Evolutionary conservation across 2,113 vertebrate genomes (phyloP).

Genomic region (Oriolus oriolus): DNA sequence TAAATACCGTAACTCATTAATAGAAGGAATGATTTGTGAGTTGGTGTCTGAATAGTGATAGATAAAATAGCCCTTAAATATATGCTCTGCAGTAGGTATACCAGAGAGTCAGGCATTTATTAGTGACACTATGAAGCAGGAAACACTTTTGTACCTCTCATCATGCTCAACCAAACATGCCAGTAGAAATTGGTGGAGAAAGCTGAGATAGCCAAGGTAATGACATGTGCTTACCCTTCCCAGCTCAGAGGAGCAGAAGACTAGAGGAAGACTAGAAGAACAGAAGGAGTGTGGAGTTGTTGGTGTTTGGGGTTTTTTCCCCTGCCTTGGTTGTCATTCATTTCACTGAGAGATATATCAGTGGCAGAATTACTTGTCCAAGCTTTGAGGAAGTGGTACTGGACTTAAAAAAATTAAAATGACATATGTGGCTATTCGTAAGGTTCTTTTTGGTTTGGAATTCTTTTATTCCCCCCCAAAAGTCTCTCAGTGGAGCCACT

Average conservation of each 20-base stretch:
- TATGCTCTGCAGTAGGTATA: not conserved
- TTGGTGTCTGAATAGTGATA: not conserved
- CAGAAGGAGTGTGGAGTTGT: not conserved
- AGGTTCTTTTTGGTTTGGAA: not conserved
- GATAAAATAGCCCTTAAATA: not conserved
- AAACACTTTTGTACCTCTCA: not conserved
- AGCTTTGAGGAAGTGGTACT: not conserved
- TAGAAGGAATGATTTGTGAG: not conserved
- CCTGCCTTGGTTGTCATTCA: accelerated
- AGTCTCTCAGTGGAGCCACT: not conserved
- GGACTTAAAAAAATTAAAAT: not conserved
- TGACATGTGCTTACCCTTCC: not conserved
- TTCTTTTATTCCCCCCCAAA: not conserved
- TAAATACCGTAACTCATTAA: not conserved
- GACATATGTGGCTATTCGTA: accelerated
- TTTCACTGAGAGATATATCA: not conserved
- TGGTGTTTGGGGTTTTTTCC: accelerated
- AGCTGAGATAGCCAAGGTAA: not conserved
- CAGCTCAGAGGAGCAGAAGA: not conserved
- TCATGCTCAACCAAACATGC: not conserved
- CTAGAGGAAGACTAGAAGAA: not conserved
- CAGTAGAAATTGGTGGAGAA: not conserved
- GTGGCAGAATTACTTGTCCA: not conserved
- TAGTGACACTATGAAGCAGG: not conserved
- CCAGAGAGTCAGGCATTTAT: not conserved